These are phyloP conservation scores for Trematocara stigmaticum DNA, from an alignment of 2,113 vertebrate species.

Conservation along the genomic window DNA sequence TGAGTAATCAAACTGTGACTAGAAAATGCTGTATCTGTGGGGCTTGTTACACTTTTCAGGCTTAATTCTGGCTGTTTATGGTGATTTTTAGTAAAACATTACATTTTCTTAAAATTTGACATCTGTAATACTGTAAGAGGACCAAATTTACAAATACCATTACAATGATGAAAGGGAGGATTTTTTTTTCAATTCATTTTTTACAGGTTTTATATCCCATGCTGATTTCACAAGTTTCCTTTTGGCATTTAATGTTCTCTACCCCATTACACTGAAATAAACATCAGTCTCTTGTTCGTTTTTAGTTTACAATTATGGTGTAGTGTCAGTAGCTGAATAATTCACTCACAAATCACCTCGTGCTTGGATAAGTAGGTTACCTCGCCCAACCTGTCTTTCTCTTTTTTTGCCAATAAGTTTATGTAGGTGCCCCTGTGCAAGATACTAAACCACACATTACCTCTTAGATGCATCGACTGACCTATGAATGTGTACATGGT, in stretches of 20 bases:
- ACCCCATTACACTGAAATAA: background rate
- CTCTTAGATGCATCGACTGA: background rate
- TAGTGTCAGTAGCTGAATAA: background rate
- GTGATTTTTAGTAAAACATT: background rate
- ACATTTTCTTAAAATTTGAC: background rate
- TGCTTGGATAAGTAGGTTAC: background rate
- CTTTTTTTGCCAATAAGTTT: background rate
- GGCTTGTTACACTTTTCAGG: background rate
- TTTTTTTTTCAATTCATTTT: rapidly evolving
- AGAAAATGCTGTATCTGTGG: background rate
- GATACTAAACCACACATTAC: rapidly evolving
- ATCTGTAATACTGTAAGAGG: background rate
- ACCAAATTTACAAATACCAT: background rate
- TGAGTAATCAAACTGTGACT: background rate
- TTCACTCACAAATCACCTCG: background rate
- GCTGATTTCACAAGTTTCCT: background rate
- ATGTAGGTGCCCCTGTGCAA: background rate
- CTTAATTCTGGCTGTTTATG: background rate
- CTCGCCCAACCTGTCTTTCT: background rate
- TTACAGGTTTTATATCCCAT: background rate
- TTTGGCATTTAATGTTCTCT: background rate
- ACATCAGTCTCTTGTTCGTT: background rate
- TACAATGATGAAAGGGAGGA: background rate
- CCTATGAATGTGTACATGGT: background rate
- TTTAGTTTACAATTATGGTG: background rate